Evolutionary conservation across 64 coral and sea anemone genomes (phyloP).

Genomic region (Platygyra sinensis): DNA sequence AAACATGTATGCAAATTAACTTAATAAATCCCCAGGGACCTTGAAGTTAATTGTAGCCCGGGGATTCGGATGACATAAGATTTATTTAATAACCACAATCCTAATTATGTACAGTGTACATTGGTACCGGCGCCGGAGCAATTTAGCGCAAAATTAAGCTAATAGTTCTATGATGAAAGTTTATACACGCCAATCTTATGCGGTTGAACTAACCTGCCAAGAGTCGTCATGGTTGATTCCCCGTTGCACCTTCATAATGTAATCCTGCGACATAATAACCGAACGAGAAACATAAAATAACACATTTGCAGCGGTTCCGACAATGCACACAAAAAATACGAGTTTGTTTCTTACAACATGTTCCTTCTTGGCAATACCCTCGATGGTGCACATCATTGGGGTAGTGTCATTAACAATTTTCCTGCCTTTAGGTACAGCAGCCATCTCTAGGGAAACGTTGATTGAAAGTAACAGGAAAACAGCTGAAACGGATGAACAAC

Average conservation of each 20-base stretch:
- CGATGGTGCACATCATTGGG: conserved; percentile 84
- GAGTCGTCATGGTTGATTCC: conserved; percentile 90
- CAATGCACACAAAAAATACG: no score
- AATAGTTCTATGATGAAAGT: not conserved
- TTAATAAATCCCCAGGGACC: no score
- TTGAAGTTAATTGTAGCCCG: no score
- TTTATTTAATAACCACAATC: no score
- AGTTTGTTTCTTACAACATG: conserved; percentile 64
- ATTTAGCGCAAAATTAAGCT: no score
- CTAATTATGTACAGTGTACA: no score
- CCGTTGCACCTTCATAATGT: conserved; percentile 95
- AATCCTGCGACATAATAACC: conserved; percentile 72
- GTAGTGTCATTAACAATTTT: conserved; percentile 77
- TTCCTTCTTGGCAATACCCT: conserved; percentile 94
- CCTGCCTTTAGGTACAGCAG: conserved; percentile 49
- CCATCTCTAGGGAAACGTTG: conserved; percentile 23
- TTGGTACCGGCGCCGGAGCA: no score
- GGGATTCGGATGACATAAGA: no score
- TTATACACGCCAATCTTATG: not conserved
- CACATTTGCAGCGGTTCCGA: not conserved
- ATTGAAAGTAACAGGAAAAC: not conserved
- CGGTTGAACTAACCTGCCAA: conserved; percentile 73
- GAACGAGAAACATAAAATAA: not conserved
- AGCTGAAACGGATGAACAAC: not conserved
- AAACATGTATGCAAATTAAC: no score